phyloP scores from a whole-genome alignment of 2,113 vertebrate genomes.

The Chaenocephalus aceratus region DNA sequence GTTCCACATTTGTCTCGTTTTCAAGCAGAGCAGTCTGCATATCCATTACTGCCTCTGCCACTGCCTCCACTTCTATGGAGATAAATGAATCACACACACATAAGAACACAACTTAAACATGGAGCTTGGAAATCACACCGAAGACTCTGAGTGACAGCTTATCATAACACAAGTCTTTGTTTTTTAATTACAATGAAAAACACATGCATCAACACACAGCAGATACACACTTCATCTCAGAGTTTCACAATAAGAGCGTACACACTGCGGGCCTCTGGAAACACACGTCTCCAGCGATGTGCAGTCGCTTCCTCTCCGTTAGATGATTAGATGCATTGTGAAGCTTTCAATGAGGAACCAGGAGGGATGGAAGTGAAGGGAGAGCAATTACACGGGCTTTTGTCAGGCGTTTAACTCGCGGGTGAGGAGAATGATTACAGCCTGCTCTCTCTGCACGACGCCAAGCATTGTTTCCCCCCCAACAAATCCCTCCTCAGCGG shows the following conservation, averaged over 20 bases:
- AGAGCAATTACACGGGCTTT: constrained; percentile 73
- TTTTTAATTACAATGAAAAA: neutral
- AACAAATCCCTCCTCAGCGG: constrained; percentile 62
- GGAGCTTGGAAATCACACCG: constrained; percentile 24
- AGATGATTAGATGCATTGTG: constrained; percentile 76
- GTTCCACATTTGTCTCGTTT: constrained; percentile 57
- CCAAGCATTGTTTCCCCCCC: constrained; percentile 64
- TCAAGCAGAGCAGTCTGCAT: constrained; percentile 49
- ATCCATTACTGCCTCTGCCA: constrained; percentile 74
- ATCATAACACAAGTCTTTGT: constrained; percentile 20
- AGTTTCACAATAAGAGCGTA: constrained; percentile 56
- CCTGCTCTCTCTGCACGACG: constrained; percentile 44
- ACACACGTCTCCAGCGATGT: constrained; percentile 51
- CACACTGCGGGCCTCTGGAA: constrained; percentile 22
- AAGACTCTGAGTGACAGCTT: constrained; percentile 23
- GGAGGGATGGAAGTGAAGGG: constrained; percentile 71
- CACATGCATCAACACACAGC: constrained; percentile 34
- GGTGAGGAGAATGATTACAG: constrained; percentile 66
- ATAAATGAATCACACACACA: constrained; percentile 62
- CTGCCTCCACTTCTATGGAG: constrained; percentile 79
- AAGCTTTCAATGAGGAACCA: constrained; percentile 68
- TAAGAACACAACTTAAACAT: constrained; percentile 49
- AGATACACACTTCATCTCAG: constrained; percentile 57
- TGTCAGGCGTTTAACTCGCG: constrained; percentile 67
- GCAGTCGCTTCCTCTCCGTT: constrained; percentile 61